Conservation (phyloP, 2,113 vertebrate genomes). For the Mastomys coucha region DNA sequence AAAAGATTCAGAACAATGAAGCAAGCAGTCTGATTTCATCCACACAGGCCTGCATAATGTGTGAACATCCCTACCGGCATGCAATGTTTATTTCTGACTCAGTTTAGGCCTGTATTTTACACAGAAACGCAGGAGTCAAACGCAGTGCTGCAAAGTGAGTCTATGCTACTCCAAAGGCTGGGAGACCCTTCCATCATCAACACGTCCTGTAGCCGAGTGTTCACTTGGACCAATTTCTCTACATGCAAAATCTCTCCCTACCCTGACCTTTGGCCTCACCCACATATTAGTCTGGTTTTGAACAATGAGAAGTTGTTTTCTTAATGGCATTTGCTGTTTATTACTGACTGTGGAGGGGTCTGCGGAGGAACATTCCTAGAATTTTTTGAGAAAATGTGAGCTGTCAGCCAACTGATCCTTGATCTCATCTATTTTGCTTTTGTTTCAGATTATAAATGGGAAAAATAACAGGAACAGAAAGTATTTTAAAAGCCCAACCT, state of each 20-base stretch:
- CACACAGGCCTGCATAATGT: slow-evolving; percentile 41
- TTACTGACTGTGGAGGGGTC: not conserved
- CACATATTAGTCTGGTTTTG: not conserved
- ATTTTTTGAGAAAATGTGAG: slow-evolving; percentile 54
- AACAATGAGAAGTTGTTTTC: slow-evolving; percentile 59
- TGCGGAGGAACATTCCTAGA: slow-evolving; percentile 59
- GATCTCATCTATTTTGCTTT: slow-evolving; percentile 45
- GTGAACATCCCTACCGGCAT: not conserved
- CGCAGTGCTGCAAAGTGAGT: not conserved
- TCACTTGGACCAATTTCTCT: not conserved
- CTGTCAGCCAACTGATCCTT: slow-evolving; percentile 10
- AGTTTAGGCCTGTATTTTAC: not conserved
- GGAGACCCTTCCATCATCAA: not conserved
- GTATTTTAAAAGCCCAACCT: slow-evolving; percentile 46
- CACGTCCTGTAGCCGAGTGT: not conserved
- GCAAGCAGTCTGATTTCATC: not conserved
- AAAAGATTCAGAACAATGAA: slow-evolving; percentile 23
- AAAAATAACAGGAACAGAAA: slow-evolving; percentile 4
- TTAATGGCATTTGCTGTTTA: slow-evolving; percentile 43
- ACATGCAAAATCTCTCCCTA: not conserved
- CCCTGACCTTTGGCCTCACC: not conserved
- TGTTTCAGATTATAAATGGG: slow-evolving; percentile 39
- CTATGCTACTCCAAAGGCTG: slow-evolving; percentile 14
- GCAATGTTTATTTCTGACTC: slow-evolving; percentile 43
- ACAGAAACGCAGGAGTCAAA: not conserved